Evolutionary conservation across 2,888 invertebrate species (phyloP).

Genomic region (Leucozona laternaria): DNA sequence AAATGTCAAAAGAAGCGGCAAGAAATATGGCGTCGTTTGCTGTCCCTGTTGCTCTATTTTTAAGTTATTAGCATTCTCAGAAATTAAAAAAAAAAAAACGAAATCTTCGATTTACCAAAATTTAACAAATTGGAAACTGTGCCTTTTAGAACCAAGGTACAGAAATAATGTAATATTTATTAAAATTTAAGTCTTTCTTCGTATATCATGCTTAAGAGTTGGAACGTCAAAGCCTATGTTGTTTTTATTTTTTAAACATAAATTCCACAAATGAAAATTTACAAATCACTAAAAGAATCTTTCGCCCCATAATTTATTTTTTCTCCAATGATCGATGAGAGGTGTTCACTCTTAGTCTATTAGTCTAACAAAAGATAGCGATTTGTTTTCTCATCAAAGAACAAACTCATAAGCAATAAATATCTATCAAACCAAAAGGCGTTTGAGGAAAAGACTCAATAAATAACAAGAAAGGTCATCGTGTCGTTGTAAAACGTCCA

Average conservation of each 20-base stretch:
- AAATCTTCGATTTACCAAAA: too few relatives aligned
- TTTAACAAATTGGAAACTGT: too few relatives aligned
- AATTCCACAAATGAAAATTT: not conserved
- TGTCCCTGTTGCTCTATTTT: too few relatives aligned
- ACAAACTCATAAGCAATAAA: not conserved
- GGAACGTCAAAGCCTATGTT: not conserved
- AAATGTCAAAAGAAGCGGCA: too few relatives aligned
- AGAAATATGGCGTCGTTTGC: too few relatives aligned
- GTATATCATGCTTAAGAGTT: not conserved
- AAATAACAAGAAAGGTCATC: conserved; percentile 27
- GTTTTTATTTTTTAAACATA: not conserved
- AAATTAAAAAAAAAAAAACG: too few relatives aligned
- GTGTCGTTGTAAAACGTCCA: not conserved
- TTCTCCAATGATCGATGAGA: conserved; percentile 10
- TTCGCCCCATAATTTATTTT: not conserved
- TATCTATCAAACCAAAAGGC: conserved; percentile 5
- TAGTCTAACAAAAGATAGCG: conserved; percentile 18
- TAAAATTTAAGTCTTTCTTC: not conserved
- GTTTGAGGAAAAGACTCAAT: not conserved
- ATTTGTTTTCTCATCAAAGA: conserved; percentile 18
- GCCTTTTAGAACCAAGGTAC: too few relatives aligned
- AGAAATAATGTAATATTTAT: too few relatives aligned
- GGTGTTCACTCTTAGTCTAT: not conserved
- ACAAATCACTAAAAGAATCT: not conserved
- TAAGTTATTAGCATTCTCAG: too few relatives aligned